phyloP scores from a whole-genome alignment of 35 echinoderm and acorn worm species.

The Heliocidaris tuberculata region DNA sequence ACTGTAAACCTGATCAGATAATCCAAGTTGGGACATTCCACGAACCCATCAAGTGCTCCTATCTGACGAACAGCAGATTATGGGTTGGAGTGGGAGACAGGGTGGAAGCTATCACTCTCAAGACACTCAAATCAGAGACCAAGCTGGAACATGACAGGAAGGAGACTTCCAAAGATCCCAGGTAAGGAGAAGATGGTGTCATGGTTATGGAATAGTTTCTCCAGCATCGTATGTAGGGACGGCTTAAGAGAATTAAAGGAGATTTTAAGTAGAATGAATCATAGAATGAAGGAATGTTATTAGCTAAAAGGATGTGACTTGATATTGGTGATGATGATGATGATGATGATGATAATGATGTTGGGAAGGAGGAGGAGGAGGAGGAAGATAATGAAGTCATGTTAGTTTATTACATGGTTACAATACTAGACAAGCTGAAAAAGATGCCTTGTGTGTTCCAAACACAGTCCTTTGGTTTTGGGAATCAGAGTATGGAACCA shows the following conservation, averaged over 20 bases:
- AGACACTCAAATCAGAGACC: conserved; percentile 2
- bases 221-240: background rate
- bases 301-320: too few species aligned
- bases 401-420: too few species aligned
- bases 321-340: too few species aligned
- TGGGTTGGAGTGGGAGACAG: conserved; percentile 56
- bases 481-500: too few species aligned
- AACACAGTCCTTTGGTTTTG: too few species aligned
- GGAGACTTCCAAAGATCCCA: conserved; percentile 26
- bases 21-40: conserved; percentile 51
- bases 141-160: background rate
- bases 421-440: too few species aligned
- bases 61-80: conserved; percentile 52
- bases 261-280: too few species aligned
- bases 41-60: conserved; percentile 72
- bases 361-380: too few species aligned
- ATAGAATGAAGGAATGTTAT: too few species aligned
- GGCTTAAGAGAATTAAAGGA: background rate
- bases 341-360: too few species aligned
- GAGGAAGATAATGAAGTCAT: too few species aligned
- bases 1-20: conserved; percentile 56
- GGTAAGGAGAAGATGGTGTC: conserved; percentile 17
- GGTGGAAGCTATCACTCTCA: conserved; percentile 47
- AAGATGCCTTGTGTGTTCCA: too few species aligned
- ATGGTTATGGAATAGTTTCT: background rate